Evolutionary conservation across 2,888 invertebrate genomes (phyloP).

Genomic region (Odontothrips loti): DNA sequence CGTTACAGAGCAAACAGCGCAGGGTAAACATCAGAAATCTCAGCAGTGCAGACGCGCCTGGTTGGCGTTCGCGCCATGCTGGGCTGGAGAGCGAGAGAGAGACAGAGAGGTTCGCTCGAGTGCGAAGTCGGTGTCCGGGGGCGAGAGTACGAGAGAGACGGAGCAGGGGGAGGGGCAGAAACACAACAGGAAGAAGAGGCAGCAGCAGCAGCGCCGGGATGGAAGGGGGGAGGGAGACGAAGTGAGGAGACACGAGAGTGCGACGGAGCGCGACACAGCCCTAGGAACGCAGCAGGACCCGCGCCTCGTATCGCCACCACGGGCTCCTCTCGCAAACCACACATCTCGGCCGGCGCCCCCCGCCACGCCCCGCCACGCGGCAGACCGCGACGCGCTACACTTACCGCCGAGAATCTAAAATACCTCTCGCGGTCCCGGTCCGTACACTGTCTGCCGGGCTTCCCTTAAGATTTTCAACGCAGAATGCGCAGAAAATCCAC

Average conservation of each 20-base stretch:
- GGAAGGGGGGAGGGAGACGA: conserved; percentile 11
- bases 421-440: neutral
- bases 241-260: neutral
- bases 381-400: neutral
- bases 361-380: neutral
- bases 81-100: too few relatives aligned
- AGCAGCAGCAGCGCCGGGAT: neutral
- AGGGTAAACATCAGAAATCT: too few relatives aligned
- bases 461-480: neutral
- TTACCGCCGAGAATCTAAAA: neutral
- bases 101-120: neutral
- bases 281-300: neutral
- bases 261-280: conserved; percentile 6
- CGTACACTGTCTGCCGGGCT: neutral
- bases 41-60: too few relatives aligned
- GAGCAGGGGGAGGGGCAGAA: neutral
- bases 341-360: neutral
- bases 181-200: conserved; percentile 7
- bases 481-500: too few relatives aligned
- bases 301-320: neutral
- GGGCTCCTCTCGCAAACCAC: conserved; percentile 13
- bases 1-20: too few relatives aligned
- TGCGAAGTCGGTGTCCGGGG: neutral
- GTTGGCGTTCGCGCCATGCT: too few relatives aligned
- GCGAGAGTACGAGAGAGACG: conserved; percentile 30